Evolutionary conservation across 2,888 invertebrate species (phyloP), one percentile per base, ranked within the genome.

Genomic region (Mystacides longicornis): DNA sequence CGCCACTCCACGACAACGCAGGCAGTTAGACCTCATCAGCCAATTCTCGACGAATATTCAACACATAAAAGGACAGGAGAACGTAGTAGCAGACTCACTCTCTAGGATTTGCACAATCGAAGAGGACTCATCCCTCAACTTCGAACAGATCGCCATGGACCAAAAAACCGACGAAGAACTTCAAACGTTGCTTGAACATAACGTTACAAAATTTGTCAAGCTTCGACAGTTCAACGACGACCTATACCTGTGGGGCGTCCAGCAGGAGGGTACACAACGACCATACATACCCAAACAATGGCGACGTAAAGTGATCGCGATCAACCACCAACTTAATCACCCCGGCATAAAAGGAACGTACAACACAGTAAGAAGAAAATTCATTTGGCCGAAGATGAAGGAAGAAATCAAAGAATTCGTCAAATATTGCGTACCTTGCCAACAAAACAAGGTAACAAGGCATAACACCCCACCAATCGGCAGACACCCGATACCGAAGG

Each of bases 31-130:
- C 49, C 67, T 62, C 18, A 68, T 70, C 20, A 49, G 64, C 0
- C 67, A 70, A 55, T 71, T 70, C 57, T 64, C 67, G 0, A 69
- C 66, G 0, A 65, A 68, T 50, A 66, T 70, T 2, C 54, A 60
- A 2, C 64, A 69, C 57, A 63, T 71, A 2, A 49, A 64, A 1
- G 67, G 69, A 0, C 57, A 62, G 27, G 62, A 66, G 19, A 70
- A 71, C 47, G 55, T 65, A 0, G 66, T 68, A 0, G 69, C 69
- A 0, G 71, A 71, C 55, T 55, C 65, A 0, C 58, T 70, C 2
- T 69, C 65, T 2, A 61, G 68, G 1, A 48, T 56, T 3, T 49
- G 53, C n/a, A 46, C 31, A 14, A 14, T 52, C 9, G 16, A 19
- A 19, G 20, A 20, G 11, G 2, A 19, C 3, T 16, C 9, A 9